phyloP scores from a whole-genome alignment of 1,140 invertebrate genomes.

The Batillaria attramentaria region DNA sequence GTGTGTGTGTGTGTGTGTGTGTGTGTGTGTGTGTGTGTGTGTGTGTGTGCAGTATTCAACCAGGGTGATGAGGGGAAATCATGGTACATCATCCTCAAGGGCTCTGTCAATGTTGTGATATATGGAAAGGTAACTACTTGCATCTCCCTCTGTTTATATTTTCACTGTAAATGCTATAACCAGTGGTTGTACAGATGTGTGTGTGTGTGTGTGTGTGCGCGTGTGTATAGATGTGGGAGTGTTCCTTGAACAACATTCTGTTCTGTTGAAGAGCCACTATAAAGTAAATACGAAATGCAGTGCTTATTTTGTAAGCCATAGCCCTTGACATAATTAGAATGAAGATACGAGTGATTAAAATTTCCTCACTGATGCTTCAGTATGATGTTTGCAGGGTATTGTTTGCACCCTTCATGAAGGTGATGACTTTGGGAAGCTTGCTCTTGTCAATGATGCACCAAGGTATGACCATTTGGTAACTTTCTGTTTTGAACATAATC shows the following conservation, averaged over 20 bases:
- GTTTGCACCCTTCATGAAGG: slow-evolving; percentile 88
- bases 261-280: too few species aligned
- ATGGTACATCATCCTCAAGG: slow-evolving; percentile 90
- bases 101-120: slow-evolving; percentile 89
- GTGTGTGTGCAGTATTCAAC: slow-evolving; percentile 81
- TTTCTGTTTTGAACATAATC: too few species aligned
- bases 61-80: slow-evolving; percentile 91
- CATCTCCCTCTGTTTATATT: neutral
- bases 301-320: too few species aligned
- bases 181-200: too few species aligned
- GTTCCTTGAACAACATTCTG: too few species aligned
- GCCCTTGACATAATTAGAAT: too few species aligned
- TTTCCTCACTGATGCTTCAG: too few species aligned
- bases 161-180: too few species aligned
- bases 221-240: too few species aligned
- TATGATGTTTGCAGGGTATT: slow-evolving; percentile 76
- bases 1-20: slow-evolving; percentile 19
- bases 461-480: slow-evolving; percentile 79
- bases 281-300: too few species aligned
- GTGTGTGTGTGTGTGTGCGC: neutral
- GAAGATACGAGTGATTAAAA: too few species aligned
- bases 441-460: slow-evolving; percentile 89
- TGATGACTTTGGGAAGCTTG: slow-evolving; percentile 91
- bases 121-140: slow-evolving; percentile 80
- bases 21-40: slow-evolving; percentile 17